Base-by-base conservation (phyloP, 2,797 vertebrate genomes). In the Hippoglossus hippoglossus region DNA sequence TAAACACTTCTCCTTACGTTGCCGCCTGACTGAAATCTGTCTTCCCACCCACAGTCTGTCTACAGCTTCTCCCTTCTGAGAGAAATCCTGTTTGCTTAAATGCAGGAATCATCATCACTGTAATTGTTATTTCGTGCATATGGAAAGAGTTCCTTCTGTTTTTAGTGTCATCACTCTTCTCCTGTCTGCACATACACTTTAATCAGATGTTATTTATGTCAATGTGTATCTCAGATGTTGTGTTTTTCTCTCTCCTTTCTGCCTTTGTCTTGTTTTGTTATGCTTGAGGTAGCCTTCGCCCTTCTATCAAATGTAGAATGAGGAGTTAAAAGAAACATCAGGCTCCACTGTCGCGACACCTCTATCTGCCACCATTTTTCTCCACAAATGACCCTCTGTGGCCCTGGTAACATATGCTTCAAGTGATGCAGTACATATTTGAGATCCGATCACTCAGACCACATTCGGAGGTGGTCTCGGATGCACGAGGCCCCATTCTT, bases 1-100 rank as follows among this genome's bases (percentile, higher is more conserved):
- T 81, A 75, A 87, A 85, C 75, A 73, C 78, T 84, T 84, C 60
- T 80, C 79, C 78, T 85, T 75, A 74, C 63, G 71, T 84, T 82
- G 82, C 73, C 79, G 74, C 57, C 62, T 61, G 31, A 49, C 51
- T 53, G 54, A 70, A 79, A 83, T 80, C 75, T 49, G 47, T 84
- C 75, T 61, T 75, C 58, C 81, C 80, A 62, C 88, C 77, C 82
- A 81, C 80, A 79, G 67, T 77, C 82, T 84, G 84, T 80, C 82
- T 88, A 26, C 50, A 63, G 65, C 73, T 81, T 82, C 73, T 86
- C 60, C 78, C 75, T 54, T 68, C 16, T 25, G 83, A 79, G 61
- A n/a, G 34, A 71, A 80, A 80, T 19, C 5, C 12, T 77, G 81
- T 87, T 79, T 87, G 78, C 67, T 56, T 74, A 66, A 81, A 75